Evolutionary conservation across 2,797 vertebrate species (phyloP).

Genomic region (Amphiprion clarkii): DNA sequence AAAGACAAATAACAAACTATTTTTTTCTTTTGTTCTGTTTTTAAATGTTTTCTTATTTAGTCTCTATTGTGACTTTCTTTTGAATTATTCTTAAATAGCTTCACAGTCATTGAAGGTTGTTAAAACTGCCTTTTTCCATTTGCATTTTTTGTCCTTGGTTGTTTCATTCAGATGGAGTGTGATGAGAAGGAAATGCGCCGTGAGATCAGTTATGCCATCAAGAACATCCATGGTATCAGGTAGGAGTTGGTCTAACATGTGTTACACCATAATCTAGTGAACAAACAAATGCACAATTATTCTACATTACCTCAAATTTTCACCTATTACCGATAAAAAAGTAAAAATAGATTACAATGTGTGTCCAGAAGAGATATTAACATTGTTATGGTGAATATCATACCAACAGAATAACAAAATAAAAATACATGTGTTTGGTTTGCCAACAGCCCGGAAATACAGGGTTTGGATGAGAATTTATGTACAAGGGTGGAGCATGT

Average conservation of each 20-base stretch:
- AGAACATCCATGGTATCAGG: conserved; percentile 98
- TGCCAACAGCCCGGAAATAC: conserved; percentile 36
- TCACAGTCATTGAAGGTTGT: conserved; percentile 3
- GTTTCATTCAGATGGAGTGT: conserved; percentile 91
- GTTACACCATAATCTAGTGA: too few relatives aligned
- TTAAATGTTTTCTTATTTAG: not conserved
- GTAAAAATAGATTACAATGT: too few relatives aligned
- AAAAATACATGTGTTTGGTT: conserved; percentile 29
- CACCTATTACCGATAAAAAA: not conserved
- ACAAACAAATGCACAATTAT: not conserved
- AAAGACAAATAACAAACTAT: conserved; percentile 8
- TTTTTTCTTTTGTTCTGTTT: conserved; percentile 2
- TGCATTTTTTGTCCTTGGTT: not conserved
- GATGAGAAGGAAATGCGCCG: conserved; percentile 96
- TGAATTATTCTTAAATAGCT: conserved; percentile 16
- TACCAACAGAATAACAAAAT: conserved; percentile 10
- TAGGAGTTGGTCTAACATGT: conserved; percentile 33
- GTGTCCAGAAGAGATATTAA: not conserved
- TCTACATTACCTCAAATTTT: not conserved
- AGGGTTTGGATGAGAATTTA: conserved; percentile 29
- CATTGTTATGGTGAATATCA: conserved; percentile 9
- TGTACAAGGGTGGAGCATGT: conserved; percentile 39
- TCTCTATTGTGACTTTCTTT: conserved; percentile 16
- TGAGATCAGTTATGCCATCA: conserved; percentile 98
- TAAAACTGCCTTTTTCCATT: conserved; percentile 2